A percentile compares a stretch with the other conserved stretches of the same genome.
Conservation (phyloP, 2,797 vertebrate species). For the Myripristis murdjan region DNA sequence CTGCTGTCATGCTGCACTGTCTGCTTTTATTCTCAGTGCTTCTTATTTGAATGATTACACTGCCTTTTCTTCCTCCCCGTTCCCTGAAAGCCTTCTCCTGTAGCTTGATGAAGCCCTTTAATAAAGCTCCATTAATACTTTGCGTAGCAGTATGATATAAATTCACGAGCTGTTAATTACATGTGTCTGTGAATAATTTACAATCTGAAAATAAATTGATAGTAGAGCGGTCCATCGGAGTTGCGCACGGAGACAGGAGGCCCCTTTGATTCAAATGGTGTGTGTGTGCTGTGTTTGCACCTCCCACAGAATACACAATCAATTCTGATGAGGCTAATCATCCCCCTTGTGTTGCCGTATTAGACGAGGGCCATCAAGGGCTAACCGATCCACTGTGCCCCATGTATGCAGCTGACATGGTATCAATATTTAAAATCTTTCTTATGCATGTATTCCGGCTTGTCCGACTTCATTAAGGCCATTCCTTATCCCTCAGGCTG, state of each 20-base stretch:
- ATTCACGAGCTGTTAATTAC: slow-evolving; percentile 80
- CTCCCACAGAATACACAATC: slow-evolving; percentile 79
- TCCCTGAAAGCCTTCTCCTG: slow-evolving; percentile 62
- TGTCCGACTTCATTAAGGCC: slow-evolving; percentile 96
- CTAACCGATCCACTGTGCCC: slow-evolving; percentile 87
- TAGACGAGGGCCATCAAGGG: slow-evolving; percentile 85
- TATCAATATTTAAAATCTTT: slow-evolving; percentile 97
- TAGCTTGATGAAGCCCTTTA: slow-evolving; percentile 78
- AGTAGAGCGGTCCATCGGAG: slow-evolving; percentile 39
- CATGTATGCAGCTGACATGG: slow-evolving; percentile 87
- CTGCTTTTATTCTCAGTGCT: slow-evolving; percentile 26
- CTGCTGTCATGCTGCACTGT: slow-evolving; percentile 4
- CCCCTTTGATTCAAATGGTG: slow-evolving; percentile 54
- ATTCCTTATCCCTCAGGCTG: slow-evolving; percentile 88
- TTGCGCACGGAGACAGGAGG: slow-evolving; percentile 55
- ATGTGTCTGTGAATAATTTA: slow-evolving; percentile 79
- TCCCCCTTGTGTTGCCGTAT: slow-evolving; percentile 80
- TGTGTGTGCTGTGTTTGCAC: slow-evolving; percentile 70
- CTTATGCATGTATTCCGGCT: slow-evolving; percentile 93
- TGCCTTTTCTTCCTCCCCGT: slow-evolving; percentile 67
- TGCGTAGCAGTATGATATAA: slow-evolving; percentile 71
- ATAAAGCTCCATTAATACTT: slow-evolving; percentile 80
- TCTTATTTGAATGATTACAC: slow-evolving; percentile 49
- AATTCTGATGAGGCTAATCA: slow-evolving; percentile 90
- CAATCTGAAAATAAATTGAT: slow-evolving; percentile 73